Conservation (phyloP, 2,113 vertebrate genomes). For the Bombycilla garrulus region DNA sequence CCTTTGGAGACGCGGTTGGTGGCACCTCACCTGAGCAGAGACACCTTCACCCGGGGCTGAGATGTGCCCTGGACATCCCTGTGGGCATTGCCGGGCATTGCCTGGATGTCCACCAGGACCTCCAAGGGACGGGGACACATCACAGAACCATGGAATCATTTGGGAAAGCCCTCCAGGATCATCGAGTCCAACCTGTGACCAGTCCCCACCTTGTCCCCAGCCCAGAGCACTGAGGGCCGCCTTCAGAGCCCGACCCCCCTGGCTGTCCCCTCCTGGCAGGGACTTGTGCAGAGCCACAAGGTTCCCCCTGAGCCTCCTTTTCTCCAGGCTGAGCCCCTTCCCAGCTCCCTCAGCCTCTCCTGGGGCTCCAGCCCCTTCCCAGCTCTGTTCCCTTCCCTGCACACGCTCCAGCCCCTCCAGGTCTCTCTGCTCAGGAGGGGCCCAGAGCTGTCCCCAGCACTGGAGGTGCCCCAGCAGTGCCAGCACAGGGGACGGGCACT, state of each 20-base stretch:
- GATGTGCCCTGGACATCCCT: neutral
- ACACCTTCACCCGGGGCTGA: neutral
- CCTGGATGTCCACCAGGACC: neutral
- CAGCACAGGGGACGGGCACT: neutral
- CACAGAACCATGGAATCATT: neutral
- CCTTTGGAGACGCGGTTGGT: neutral
- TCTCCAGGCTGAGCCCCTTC: neutral
- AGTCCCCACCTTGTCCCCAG: accelerated
- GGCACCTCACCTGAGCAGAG: neutral
- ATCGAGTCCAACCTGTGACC: accelerated
- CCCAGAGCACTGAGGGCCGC: neutral
- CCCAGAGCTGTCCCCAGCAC: neutral
- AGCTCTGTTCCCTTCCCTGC: neutral
- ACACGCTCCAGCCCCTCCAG: neutral
- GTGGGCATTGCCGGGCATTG: neutral
- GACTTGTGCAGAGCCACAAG: neutral
- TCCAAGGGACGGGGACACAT: neutral
- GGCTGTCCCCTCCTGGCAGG: neutral
- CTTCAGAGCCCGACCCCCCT: neutral
- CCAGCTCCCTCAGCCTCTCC: neutral
- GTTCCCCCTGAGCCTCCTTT: neutral
- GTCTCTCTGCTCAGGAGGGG: neutral
- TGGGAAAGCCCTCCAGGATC: neutral
- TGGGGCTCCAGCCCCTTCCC: neutral
- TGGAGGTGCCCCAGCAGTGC: neutral